These are phyloP conservation scores for Myotis lucifugus DNA, from an alignment of 2,113 vertebrate genomes.

Conservation along the genomic window DNA sequence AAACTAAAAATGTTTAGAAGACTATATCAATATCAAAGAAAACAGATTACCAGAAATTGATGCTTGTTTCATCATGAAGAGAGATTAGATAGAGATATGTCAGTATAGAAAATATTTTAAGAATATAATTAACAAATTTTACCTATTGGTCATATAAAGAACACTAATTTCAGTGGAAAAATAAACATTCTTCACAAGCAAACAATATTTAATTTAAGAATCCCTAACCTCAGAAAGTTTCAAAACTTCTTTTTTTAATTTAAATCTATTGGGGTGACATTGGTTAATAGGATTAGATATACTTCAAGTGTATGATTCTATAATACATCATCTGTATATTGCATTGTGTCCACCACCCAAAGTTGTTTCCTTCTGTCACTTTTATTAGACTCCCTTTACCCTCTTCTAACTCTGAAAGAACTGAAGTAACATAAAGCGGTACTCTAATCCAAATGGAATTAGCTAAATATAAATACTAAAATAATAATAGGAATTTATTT, in stretches of 20 bases:
- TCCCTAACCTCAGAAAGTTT: background rate
- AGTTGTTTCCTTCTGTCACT: background rate
- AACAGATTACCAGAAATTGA: background rate
- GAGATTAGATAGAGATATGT: background rate
- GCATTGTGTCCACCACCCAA: background rate
- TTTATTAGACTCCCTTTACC: background rate
- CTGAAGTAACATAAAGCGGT: background rate
- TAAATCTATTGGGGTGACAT: background rate
- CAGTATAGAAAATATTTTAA: background rate
- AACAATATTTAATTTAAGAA: background rate
- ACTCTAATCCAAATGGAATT: background rate
- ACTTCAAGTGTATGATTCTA: background rate
- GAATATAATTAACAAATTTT: background rate
- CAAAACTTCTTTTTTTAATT: background rate
- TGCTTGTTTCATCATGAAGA: background rate
- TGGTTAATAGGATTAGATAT: background rate
- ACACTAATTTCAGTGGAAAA: background rate
- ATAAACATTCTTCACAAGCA: background rate
- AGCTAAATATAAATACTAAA: background rate
- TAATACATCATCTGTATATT: background rate
- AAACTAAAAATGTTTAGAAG: background rate
- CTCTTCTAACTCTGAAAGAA: background rate
- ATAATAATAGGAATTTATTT: background rate
- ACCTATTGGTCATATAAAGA: background rate
- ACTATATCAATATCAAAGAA: background rate